A percentile compares a stretch with the other conserved stretches of the same genome.
Conservation (phyloP, 1,140 invertebrate species). For the Muscidifurax raptorellus region DNA sequence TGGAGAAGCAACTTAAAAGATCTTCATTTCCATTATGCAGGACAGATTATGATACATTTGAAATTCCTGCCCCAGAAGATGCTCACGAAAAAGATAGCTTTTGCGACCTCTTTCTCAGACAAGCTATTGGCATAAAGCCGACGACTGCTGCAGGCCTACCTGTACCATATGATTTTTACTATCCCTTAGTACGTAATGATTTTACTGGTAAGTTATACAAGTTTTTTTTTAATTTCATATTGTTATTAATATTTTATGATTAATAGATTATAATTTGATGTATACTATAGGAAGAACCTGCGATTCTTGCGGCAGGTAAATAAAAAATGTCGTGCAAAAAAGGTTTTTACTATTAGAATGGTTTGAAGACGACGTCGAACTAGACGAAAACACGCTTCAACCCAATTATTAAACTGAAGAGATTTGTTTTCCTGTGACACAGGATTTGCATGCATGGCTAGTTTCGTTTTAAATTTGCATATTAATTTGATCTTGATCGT, state of each 20-base stretch:
- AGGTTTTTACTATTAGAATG: no score
- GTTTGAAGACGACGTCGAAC: no score
- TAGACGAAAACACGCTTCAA: no score
- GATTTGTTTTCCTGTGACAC: no score
- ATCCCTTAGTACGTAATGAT: neutral
- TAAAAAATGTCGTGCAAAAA: no score
- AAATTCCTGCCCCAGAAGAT: neutral
- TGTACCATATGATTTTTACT: slow-evolving; percentile 8
- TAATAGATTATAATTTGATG: no score
- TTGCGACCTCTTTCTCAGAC: neutral
- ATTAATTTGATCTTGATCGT: no score
- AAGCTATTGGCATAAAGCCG: slow-evolving; percentile 1
- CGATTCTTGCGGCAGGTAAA: slow-evolving; percentile 10
- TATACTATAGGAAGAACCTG: slow-evolving; percentile 31
- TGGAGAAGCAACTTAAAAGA: no score
- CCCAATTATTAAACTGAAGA: no score
- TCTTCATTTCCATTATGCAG: slow-evolving; percentile 22
- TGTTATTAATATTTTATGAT: no score
- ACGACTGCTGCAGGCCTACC: neutral
- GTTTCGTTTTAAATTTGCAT: no score
- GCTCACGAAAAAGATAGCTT: neutral
- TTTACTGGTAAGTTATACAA: neutral
- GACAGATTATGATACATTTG: neutral
- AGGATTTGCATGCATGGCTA: no score
- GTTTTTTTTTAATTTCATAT: slow-evolving; percentile 18